phyloP scores from a whole-genome alignment of 2,797 vertebrate genomes.

The Argyrosomus regius region DNA sequence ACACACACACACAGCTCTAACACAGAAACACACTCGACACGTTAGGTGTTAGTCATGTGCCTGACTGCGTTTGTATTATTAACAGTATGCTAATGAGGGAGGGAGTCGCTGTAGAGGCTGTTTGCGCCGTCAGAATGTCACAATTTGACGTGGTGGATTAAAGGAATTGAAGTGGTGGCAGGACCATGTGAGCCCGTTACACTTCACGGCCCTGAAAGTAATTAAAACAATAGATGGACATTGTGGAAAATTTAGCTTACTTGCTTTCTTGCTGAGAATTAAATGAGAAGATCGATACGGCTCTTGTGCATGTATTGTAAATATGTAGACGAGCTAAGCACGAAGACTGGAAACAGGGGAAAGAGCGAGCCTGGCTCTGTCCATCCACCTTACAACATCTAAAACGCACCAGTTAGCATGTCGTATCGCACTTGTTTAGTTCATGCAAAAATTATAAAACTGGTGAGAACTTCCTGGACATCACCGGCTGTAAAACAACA shows the following conservation, averaged over 20 bases:
- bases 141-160: slow-evolving; percentile 24
- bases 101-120: slow-evolving; percentile 3
- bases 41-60: slow-evolving; percentile 64
- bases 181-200: neutral
- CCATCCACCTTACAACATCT: neutral
- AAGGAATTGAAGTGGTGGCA: slow-evolving; percentile 10
- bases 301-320: neutral
- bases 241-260: neutral
- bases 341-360: neutral
- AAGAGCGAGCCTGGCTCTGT: neutral
- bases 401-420: neutral
- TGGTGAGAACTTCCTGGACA: neutral
- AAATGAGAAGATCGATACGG: neutral
- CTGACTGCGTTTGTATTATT: slow-evolving; percentile 57
- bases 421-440: neutral
- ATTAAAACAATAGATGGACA: neutral
- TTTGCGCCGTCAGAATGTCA: slow-evolving; percentile 35
- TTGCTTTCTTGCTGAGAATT: neutral
- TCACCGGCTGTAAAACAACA: too few relatives aligned
- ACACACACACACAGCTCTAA: slow-evolving; percentile 19
- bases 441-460: neutral
- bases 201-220: neutral
- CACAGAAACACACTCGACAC: slow-evolving; percentile 54
- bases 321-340: slow-evolving; percentile 8
- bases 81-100: slow-evolving; percentile 56